phyloP scores from a whole-genome alignment of 2,888 invertebrate species.

The Scotopteryx bipunctaria region DNA sequence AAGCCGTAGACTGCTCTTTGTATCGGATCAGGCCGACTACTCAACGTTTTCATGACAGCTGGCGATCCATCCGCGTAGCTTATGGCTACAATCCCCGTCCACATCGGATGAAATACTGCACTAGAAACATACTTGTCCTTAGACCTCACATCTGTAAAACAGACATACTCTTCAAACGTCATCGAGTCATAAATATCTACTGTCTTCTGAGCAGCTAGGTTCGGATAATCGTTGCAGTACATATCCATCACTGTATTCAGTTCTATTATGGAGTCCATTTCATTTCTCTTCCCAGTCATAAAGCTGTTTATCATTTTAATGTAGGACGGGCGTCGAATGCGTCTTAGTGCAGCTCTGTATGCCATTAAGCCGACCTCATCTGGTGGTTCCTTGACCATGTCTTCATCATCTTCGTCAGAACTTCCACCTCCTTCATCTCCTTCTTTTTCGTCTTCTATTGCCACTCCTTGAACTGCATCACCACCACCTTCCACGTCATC shows the following conservation, averaged over 20 bases:
- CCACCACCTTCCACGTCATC: slow-evolving; percentile 58
- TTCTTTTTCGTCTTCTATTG: slow-evolving; percentile 33
- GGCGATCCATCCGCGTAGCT: slow-evolving; percentile 85
- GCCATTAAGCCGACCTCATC: slow-evolving; percentile 63
- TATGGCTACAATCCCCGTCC: slow-evolving; percentile 87
- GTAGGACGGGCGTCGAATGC: slow-evolving; percentile 69
- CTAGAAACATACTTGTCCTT: slow-evolving; percentile 86
- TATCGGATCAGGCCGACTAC: slow-evolving; percentile 72
- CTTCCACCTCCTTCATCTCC: slow-evolving; percentile 45
- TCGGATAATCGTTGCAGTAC: slow-evolving; percentile 84
- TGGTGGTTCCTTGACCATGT: slow-evolving; percentile 43
- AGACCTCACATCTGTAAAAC: slow-evolving; percentile 87
- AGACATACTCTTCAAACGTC: slow-evolving; percentile 81
- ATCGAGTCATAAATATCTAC: slow-evolving; percentile 61
- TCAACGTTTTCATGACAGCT: slow-evolving; percentile 67
- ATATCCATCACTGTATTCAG: slow-evolving; percentile 83
- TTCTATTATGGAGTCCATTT: slow-evolving; percentile 67
- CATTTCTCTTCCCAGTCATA: slow-evolving; percentile 47
- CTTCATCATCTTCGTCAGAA: slow-evolving; percentile 50
- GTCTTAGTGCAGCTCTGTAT: slow-evolving; percentile 57
- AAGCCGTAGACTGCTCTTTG: slow-evolving; percentile 83
- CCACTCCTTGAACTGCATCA: slow-evolving; percentile 49
- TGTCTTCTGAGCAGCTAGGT: slow-evolving; percentile 66
- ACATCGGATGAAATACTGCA: slow-evolving; percentile 87
- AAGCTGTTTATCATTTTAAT: slow-evolving; percentile 63